A percentile compares a stretch with the other conserved stretches of the same genome.
phyloP scores from a whole-genome alignment of 1,140 invertebrate genomes.

The Drosophila persimilis region DNA sequence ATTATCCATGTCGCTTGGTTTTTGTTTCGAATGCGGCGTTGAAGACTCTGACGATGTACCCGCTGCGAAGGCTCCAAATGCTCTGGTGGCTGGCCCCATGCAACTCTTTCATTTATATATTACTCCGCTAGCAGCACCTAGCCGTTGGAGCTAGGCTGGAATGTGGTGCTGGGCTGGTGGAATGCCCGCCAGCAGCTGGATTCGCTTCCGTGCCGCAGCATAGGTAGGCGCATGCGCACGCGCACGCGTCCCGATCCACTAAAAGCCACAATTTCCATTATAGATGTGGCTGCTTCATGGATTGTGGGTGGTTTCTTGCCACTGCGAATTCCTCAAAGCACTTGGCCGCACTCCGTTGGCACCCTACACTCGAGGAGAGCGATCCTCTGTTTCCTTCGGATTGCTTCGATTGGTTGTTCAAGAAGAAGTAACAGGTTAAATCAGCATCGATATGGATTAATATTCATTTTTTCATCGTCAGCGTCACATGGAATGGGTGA shows the following conservation, averaged over 20 bases:
- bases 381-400: background rate
- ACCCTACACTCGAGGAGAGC: conserved; percentile 5
- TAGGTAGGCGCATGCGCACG: conserved; percentile 46
- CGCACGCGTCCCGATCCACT: conserved; percentile 24
- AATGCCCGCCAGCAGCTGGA: conserved; percentile 31
- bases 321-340: conserved; percentile 4
- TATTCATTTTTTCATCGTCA: background rate
- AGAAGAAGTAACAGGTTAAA: conserved; percentile 3
- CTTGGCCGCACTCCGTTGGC: background rate
- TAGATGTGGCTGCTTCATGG: conserved; percentile 39
- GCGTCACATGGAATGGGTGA: conserved; percentile 32
- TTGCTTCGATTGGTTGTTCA: background rate
- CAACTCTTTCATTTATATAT: conserved; percentile 68
- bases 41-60: conserved; percentile 46
- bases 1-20: conserved; percentile 63
- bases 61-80: conserved; percentile 42
- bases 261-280: conserved; percentile 62
- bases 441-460: background rate
- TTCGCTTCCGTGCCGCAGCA: conserved; percentile 61
- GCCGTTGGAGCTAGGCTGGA: conserved; percentile 26
- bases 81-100: conserved; percentile 66
- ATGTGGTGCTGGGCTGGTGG: conserved; percentile 27
- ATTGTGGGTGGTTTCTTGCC: conserved; percentile 40
- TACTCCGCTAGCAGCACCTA: background rate
- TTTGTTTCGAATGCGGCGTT: conserved; percentile 21